phyloP scores from a whole-genome alignment of 53 echinoderm and acorn worm species.

The Glandiceps talaboti region DNA sequence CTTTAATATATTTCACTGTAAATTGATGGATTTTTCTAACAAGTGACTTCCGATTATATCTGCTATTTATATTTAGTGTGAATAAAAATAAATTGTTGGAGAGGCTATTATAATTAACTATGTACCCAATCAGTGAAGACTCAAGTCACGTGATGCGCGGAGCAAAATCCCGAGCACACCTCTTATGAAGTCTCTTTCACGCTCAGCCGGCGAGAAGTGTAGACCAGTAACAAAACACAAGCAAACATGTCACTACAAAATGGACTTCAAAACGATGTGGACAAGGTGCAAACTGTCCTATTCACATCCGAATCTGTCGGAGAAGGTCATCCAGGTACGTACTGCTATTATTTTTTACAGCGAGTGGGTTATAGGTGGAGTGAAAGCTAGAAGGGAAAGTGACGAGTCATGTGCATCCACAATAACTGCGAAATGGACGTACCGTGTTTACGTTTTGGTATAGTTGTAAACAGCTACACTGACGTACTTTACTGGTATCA shows the following conservation, averaged over 20 bases:
- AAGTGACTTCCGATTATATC: no score
- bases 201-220: background rate
- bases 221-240: background rate
- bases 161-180: background rate
- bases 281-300: conserved; percentile 61
- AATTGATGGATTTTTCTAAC: no score
- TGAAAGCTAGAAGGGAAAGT: background rate
- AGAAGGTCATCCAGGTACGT: conserved; percentile 96
- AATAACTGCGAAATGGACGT: no score
- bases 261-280: background rate
- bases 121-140: no score
- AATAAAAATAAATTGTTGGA: no score
- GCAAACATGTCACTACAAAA: background rate
- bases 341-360: background rate
- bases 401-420: no score
- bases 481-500: no score
- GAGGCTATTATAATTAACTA: no score
- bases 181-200: background rate
- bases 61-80: no score
- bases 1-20: no score
- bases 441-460: no score
- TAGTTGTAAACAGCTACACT: no score
- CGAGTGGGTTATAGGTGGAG: background rate
- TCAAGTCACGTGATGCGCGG: background rate
- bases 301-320: conserved; percentile 99